phyloP scores from a whole-genome alignment of 2,113 vertebrate genomes.

The Balaenoptera acutorostrata region DNA sequence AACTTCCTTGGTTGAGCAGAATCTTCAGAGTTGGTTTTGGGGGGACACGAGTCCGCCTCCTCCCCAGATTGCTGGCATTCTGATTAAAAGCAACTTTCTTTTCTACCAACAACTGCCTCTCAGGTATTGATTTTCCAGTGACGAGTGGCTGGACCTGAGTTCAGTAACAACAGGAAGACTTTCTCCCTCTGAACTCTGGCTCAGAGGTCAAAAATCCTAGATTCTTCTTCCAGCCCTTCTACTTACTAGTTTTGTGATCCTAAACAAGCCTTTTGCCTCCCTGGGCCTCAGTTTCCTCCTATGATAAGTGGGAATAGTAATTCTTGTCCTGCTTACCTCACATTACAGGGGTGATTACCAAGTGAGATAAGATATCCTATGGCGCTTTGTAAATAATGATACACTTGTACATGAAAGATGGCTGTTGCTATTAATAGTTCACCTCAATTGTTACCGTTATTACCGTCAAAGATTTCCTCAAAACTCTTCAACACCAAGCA shows the following conservation, averaged over 20 bases:
- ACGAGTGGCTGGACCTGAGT: neutral
- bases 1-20: neutral
- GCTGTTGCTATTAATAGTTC: neutral
- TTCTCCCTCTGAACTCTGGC: neutral
- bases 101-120: neutral
- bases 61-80: neutral
- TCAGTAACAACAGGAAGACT: neutral
- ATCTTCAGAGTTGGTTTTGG: neutral
- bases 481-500: neutral
- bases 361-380: neutral
- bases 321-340: neutral
- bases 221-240: neutral
- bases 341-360: neutral
- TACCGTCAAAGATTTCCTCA: neutral
- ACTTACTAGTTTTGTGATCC: neutral
- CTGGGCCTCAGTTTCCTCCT: neutral
- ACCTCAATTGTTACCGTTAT: neutral
- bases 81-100: neutral
- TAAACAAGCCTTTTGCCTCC: neutral
- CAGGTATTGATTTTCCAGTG: neutral
- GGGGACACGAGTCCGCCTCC: neutral
- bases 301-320: neutral
- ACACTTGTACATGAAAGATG: neutral
- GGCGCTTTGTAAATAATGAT: neutral
- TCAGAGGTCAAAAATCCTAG: neutral